Evolutionary conservation across 2,797 vertebrate genomes (phyloP).

Genomic region (Sarcophilus harrisii): DNA sequence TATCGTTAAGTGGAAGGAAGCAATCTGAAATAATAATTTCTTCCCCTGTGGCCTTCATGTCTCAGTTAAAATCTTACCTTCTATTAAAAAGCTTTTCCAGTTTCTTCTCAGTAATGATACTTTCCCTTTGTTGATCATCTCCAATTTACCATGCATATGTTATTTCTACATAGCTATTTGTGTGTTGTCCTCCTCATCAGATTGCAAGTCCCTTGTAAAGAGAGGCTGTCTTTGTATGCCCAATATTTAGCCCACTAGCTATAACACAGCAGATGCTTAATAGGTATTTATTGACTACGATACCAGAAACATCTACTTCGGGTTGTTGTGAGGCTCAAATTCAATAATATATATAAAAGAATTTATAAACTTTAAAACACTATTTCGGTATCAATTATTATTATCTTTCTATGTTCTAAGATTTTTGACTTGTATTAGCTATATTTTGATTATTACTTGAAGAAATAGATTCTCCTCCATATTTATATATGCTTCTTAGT

Average conservation of each 20-base stretch:
- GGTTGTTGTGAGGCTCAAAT: neutral
- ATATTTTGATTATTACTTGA: neutral
- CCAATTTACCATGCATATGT: neutral
- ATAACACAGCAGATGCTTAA: neutral
- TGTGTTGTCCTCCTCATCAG: neutral
- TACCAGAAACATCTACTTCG: neutral
- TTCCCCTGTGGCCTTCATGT: neutral
- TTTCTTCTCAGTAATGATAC: neutral
- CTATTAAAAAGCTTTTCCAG: neutral
- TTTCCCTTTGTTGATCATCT: neutral
- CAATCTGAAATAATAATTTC: neutral
- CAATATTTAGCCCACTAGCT: neutral
- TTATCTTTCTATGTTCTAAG: neutral
- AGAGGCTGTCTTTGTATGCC: neutral
- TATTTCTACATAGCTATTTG: neutral
- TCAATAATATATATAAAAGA: neutral
- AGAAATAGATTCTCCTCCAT: neutral
- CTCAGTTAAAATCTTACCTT: neutral
- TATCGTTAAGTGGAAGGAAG: neutral
- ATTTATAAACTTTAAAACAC: neutral
- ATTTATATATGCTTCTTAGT: neutral
- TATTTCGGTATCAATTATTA: neutral
- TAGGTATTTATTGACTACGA: neutral
- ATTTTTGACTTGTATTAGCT: neutral
- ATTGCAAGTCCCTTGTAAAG: neutral